Evolutionary conservation across 2,113 vertebrate genomes (phyloP).

Genomic region (Gracilinanus agilis): DNA sequence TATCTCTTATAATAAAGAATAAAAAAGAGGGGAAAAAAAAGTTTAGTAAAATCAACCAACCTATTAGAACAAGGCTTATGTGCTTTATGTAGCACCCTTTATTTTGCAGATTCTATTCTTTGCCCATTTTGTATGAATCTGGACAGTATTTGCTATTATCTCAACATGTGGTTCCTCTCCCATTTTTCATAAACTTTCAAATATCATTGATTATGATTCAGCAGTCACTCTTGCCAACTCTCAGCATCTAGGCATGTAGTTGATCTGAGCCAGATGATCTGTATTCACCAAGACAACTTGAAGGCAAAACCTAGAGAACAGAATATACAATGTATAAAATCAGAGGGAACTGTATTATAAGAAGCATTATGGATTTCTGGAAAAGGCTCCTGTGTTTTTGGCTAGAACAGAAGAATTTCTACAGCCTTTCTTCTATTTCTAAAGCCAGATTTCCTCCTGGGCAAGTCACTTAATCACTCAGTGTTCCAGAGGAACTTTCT

Average conservation of each 20-base stretch:
- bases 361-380: not conserved
- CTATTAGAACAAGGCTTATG: not conserved
- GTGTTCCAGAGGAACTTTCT: not conserved
- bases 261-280: not conserved
- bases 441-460: not conserved
- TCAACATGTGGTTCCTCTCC: not conserved
- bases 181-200: not conserved
- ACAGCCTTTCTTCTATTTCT: no score
- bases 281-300: not conserved
- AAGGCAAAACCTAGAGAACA: not conserved
- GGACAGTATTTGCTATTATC: not conserved
- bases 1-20: not conserved
- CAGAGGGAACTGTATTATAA: not conserved
- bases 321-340: not conserved
- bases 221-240: not conserved
- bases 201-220: not conserved
- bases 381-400: not conserved
- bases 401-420: not conserved
- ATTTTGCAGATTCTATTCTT: not conserved
- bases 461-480: not conserved
- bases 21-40: not conserved
- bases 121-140: not conserved
- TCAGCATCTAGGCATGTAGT: not conserved
- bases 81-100: not conserved
- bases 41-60: not conserved